phyloP scores from a whole-genome alignment of 2,797 vertebrate species.

The Megaceryle alcyon region DNA sequence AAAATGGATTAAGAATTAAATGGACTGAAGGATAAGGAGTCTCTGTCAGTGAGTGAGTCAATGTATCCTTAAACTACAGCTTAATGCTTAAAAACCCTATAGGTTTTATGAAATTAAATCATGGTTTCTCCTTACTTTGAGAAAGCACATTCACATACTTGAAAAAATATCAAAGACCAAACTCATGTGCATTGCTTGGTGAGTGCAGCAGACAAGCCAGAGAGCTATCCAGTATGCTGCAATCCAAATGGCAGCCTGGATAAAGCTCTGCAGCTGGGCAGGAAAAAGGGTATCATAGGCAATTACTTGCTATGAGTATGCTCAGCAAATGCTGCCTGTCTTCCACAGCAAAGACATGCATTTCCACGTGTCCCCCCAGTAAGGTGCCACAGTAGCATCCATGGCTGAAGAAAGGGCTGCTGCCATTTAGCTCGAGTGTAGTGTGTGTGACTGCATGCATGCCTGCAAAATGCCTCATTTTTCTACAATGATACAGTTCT shows the following conservation, averaged over 20 bases:
- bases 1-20: neutral
- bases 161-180: neutral
- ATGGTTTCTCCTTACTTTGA: neutral
- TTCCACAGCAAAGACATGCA: neutral
- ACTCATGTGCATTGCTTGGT: neutral
- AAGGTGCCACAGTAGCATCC: neutral
- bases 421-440: neutral
- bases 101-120: neutral
- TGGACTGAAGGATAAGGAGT: neutral
- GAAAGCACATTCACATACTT: neutral
- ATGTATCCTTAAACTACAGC: neutral
- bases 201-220: neutral
- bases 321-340: neutral
- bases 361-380: fast-evolving
- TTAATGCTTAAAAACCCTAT: neutral
- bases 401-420: neutral
- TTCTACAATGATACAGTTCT: neutral
- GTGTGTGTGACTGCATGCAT: neutral
- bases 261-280: neutral
- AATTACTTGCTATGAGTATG: neutral
- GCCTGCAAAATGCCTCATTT: neutral
- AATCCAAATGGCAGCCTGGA: neutral
- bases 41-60: neutral
- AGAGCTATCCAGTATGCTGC: neutral
- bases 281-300: neutral